phyloP scores from a whole-genome alignment of 2,797 vertebrate species.

The Sebastes iracundus region DNA sequence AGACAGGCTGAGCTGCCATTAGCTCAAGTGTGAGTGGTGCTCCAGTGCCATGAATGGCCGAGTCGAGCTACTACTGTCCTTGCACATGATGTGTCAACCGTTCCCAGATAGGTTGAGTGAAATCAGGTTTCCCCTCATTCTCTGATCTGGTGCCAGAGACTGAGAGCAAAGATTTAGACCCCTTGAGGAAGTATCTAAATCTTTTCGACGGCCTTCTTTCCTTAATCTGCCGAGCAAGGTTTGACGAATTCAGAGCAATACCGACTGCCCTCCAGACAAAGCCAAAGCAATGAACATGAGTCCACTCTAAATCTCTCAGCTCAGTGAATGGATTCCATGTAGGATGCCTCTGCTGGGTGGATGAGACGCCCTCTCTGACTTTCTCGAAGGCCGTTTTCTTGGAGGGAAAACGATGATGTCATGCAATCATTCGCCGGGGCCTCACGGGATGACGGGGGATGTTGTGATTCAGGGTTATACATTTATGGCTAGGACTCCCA shows the following conservation, averaged over 20 bases:
- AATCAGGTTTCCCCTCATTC: slow-evolving; percentile 13
- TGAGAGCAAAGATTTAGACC: background rate
- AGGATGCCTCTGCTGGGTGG: slow-evolving; percentile 3
- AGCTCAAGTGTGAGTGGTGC: slow-evolving; percentile 16
- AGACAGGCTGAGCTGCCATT: slow-evolving; percentile 36
- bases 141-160: slow-evolving; percentile 13
- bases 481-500: slow-evolving; percentile 40
- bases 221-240: slow-evolving; percentile 33
- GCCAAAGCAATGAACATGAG: slow-evolving; percentile 6
- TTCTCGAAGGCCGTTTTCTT: slow-evolving; percentile 44
- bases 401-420: slow-evolving; percentile 58
- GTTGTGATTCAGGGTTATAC: slow-evolving; percentile 48
- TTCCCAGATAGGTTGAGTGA: background rate
- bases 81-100: background rate
- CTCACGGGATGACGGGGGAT: slow-evolving; percentile 33
- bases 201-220: slow-evolving; percentile 22
- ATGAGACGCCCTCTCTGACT: slow-evolving; percentile 29
- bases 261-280: slow-evolving; percentile 25
- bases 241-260: slow-evolving; percentile 20
- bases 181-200: slow-evolving; percentile 20
- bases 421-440: slow-evolving; percentile 21
- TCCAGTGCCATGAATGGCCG: background rate
- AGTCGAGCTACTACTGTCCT: background rate
- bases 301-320: slow-evolving; percentile 27
- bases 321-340: slow-evolving; percentile 29